These are phyloP conservation scores for Pelvicachromis taeniatus DNA, from an alignment of 2,113 vertebrate genomes.

Conservation along the genomic window DNA sequence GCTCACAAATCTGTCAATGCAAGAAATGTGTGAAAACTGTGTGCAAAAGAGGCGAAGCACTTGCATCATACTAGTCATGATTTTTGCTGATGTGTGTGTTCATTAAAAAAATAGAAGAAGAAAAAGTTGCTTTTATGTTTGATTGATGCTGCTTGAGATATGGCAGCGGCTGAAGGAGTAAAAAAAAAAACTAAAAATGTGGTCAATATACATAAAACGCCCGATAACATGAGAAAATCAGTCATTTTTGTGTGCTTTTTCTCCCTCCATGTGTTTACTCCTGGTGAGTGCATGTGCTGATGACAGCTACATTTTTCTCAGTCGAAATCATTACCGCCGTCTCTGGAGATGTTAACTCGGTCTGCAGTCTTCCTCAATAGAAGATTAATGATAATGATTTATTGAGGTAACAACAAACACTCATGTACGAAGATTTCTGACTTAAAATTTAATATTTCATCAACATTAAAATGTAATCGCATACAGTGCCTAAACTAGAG, in stretches of 20 bases:
- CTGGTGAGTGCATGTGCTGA: slow-evolving; percentile 23
- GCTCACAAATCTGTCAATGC: slow-evolving; percentile 26
- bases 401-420: slow-evolving; percentile 61
- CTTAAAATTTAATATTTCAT: slow-evolving; percentile 51
- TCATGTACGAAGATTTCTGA: slow-evolving; percentile 44
- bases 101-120: background rate
- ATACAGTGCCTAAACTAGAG: background rate
- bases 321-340: slow-evolving; percentile 43
- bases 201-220: slow-evolving; percentile 29
- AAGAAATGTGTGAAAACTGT: slow-evolving; percentile 12
- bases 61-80: slow-evolving; percentile 38
- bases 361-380: slow-evolving; percentile 31
- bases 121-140: slow-evolving; percentile 13
- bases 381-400: slow-evolving; percentile 65
- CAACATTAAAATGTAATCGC: slow-evolving; percentile 37
- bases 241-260: background rate
- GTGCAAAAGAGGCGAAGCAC: slow-evolving; percentile 26
- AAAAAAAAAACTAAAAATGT: slow-evolving; percentile 39
- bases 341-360: slow-evolving; percentile 41
- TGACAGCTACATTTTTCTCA: slow-evolving; percentile 38
- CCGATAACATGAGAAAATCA: background rate
- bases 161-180: slow-evolving; percentile 3
- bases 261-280: slow-evolving; percentile 13
- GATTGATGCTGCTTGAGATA: slow-evolving; percentile 2
- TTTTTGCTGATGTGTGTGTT: slow-evolving; percentile 17